phyloP scores from a whole-genome alignment of 2,888 invertebrate species.

The Scelioninae gen. 2 region DNA sequence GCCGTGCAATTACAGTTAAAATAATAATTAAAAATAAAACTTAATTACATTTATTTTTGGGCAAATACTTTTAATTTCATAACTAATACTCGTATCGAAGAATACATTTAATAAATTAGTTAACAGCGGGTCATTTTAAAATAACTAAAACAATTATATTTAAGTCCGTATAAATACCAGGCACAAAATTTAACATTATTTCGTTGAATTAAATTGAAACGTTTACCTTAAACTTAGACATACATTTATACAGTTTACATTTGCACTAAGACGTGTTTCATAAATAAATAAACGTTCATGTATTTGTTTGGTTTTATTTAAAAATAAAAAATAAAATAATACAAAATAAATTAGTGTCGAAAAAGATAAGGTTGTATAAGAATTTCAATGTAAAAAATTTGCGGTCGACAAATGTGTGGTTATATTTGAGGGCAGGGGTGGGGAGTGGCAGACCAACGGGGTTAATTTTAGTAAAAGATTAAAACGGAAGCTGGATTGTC shows the following conservation, averaged over 20 bases:
- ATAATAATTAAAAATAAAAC: too few species aligned
- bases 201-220: not conserved
- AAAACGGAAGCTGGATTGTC: conserved; percentile 70
- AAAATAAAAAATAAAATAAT: conserved; percentile 41
- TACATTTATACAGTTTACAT: conserved; percentile 1
- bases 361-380: conserved; percentile 18
- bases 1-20: too few species aligned
- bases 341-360: conserved; percentile 34
- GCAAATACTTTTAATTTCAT: not conserved
- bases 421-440: not conserved
- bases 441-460: not conserved
- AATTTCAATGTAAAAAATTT: conserved; percentile 5
- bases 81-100: too few species aligned
- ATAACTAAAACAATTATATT: conserved; percentile 1
- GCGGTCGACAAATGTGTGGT: not conserved
- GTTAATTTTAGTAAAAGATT: conserved; percentile 47
- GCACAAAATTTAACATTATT: not conserved
- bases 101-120: not conserved
- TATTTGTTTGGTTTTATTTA: conserved; percentile 18
- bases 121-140: not conserved
- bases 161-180: not conserved
- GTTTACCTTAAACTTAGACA: conserved; percentile 1
- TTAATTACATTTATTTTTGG: too few species aligned
- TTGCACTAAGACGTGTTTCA: not conserved
- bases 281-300: conserved; percentile 15